Base-by-base conservation (phyloP, 2,888 invertebrate genomes). In the Diadegma fenestrale region DNA sequence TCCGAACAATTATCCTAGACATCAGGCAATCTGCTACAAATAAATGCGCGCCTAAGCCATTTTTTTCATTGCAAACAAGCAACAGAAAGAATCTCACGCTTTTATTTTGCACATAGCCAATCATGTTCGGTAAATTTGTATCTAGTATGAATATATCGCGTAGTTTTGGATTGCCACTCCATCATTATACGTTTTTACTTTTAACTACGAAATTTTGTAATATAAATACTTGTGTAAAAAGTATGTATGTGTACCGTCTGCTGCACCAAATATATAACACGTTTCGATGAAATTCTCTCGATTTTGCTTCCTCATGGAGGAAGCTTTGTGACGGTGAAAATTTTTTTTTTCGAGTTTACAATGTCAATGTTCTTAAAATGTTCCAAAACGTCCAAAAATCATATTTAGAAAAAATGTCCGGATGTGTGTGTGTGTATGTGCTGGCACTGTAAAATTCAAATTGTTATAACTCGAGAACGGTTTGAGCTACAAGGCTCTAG, bases 11-110 rank as follows among this genome's bases (percentile, higher is more conserved):
- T 43, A 79, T 71, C 37, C 51, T 33, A 79, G 61, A 76, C 75
- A 73, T 43, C 71, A 69, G 48, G 82, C 87, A n/a, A 75, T 79
- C 80, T 73, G 58, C 43, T 79, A 80, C 63, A 61, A 68, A 84
- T 75, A 76, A 84, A 30, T 4, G 14, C 48, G 48, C 51, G 30
- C 19, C 37, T 37, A n/a, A 54, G 8, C 10, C 10, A 58, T 17
- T 14, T 48, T 82, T 51, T 51, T 81, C 78, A 30, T 71, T 73
- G 71, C 26, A 14, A 79, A 84, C 48, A 45, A 8, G 22, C 63
- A 45, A 58, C 33, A 54, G 22, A 64, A 76, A 45, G 75, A 75
- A 30, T 41, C 22, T 5, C 30, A 30, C 43, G 22, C n/a, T 63
- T 43, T 8, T n/a, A 22, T 78, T 71, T 79, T 37, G 22, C 64